These are phyloP conservation scores for Anolis carolinensis DNA, from an alignment of 2,113 vertebrate genomes.

Conservation along the genomic window DNA sequence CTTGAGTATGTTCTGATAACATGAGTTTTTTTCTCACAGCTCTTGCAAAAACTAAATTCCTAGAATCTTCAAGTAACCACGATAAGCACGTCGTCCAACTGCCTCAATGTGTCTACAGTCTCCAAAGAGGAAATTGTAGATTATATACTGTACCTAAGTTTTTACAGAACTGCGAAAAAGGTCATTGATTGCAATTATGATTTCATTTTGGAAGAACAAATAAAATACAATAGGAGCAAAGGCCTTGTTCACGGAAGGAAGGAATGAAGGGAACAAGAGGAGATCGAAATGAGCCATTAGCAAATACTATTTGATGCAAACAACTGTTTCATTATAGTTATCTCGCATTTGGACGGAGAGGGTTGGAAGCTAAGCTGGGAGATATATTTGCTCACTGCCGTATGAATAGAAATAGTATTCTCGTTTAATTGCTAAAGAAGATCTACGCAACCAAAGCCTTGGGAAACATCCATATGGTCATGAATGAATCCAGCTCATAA, in stretches of 20 bases:
- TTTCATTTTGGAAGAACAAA: conserved; percentile 59
- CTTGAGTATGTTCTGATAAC: too few species aligned
- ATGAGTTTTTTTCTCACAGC: too few species aligned
- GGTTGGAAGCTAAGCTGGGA: conserved; percentile 27
- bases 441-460: conserved; percentile 41
- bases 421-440: conserved; percentile 52
- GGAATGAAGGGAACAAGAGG: conserved; percentile 10
- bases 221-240: conserved; percentile 49
- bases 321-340: conserved; percentile 49
- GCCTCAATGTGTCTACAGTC: too few species aligned
- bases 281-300: conserved; percentile 60
- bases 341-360: conserved; percentile 55
- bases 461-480: conserved; percentile 72
- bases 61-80: too few species aligned
- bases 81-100: too few species aligned
- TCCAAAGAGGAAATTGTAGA: background rate
- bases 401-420: conserved; percentile 59
- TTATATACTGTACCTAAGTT: background rate
- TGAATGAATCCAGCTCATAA: conserved; percentile 26
- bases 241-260: conserved; percentile 42
- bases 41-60: too few species aligned
- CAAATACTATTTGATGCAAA: conserved; percentile 70
- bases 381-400: conserved; percentile 70
- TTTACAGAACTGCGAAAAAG: background rate
- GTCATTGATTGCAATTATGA: conserved; percentile 10